Conservation (phyloP, 1,140 invertebrate genomes). For the Drosophila malerkotliana region DNA sequence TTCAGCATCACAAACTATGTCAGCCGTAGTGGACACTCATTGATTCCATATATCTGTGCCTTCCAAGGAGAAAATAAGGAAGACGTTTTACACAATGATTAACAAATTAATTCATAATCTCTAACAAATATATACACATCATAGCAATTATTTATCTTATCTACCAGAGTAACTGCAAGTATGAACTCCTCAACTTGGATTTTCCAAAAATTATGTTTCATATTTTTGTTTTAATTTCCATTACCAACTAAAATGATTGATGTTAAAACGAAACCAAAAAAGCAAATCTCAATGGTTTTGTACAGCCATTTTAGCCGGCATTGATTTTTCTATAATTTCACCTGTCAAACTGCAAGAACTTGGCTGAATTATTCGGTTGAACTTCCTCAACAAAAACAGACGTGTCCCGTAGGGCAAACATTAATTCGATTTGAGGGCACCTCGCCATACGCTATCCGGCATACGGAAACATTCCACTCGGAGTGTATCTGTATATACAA, state of each 20-base stretch:
- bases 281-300: background rate
- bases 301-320: background rate
- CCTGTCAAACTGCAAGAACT: constrained; percentile 40
- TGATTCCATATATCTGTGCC: background rate
- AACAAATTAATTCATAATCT: too few species aligned
- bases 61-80: background rate
- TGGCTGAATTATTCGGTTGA: constrained; percentile 31
- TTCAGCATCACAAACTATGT: constrained; percentile 24
- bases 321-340: constrained; percentile 31
- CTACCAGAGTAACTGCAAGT: too few species aligned
- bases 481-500: constrained; percentile 6
- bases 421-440: constrained; percentile 66
- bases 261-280: background rate
- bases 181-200: too few species aligned
- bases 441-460: constrained; percentile 7
- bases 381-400: constrained; percentile 20
- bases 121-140: too few species aligned
- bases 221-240: background rate
- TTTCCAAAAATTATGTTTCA: too few species aligned
- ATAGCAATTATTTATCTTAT: too few species aligned
- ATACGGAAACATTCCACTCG: constrained; percentile 1
- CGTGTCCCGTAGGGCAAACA: constrained; percentile 49
- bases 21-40: constrained; percentile 11
- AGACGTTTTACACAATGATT: too few species aligned
- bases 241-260: background rate